Percentiles rank a stretch among this genome's conserved stretches.
phyloP scores from a whole-genome alignment of 2,797 vertebrate genomes.

The Zenarchopterus dispar region DNA sequence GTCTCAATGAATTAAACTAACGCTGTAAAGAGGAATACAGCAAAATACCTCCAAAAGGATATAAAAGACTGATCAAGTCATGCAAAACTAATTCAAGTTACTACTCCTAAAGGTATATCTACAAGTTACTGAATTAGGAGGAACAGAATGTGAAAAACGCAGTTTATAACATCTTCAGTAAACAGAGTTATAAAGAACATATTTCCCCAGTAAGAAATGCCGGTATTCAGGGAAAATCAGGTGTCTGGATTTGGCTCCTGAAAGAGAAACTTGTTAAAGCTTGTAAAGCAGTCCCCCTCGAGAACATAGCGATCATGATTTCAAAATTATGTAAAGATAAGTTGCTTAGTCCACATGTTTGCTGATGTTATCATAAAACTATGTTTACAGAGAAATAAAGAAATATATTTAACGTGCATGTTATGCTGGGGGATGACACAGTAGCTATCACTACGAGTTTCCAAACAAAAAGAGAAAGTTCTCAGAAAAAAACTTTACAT shows the following conservation, averaged over 20 bases:
- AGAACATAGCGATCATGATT: slow-evolving; percentile 47
- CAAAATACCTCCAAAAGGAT: too few species aligned
- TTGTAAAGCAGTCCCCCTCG: slow-evolving; percentile 31
- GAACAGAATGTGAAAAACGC: slow-evolving; percentile 21
- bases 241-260: slow-evolving; percentile 12
- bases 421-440: slow-evolving; percentile 48
- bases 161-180: slow-evolving; percentile 18
- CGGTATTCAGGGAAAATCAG: slow-evolving; percentile 12
- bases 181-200: slow-evolving; percentile 32
- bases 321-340: slow-evolving; percentile 35
- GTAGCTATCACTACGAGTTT: slow-evolving; percentile 49
- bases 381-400: slow-evolving; percentile 43
- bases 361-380: slow-evolving; percentile 51
- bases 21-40: too few species aligned
- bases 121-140: too few species aligned
- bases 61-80: too few species aligned
- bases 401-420: slow-evolving; percentile 56
- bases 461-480: slow-evolving; percentile 52
- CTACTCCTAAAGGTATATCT: too few species aligned
- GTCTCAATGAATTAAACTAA: too few species aligned
- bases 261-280: slow-evolving; percentile 36
- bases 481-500: slow-evolving; percentile 39
- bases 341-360: slow-evolving; percentile 48
- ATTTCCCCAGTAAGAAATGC: slow-evolving; percentile 51
- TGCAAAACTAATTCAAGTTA: too few species aligned